phyloP scores from a whole-genome alignment of 2,888 invertebrate species.

The Drosophila pegasa region DNA sequence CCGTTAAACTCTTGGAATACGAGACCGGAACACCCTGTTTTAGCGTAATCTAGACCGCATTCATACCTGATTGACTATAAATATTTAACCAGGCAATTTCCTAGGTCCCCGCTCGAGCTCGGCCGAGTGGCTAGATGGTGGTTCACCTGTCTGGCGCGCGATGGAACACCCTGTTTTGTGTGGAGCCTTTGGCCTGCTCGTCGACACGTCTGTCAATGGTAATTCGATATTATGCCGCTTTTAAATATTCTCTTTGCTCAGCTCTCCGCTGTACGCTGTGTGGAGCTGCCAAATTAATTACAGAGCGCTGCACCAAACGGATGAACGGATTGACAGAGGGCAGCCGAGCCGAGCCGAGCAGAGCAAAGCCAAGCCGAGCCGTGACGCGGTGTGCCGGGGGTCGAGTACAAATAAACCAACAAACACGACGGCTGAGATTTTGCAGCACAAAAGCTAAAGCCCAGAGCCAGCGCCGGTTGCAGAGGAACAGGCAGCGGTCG shows the following conservation, averaged over 20 bases:
- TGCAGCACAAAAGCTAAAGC: constrained; percentile 33
- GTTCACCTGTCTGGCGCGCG: constrained; percentile 6
- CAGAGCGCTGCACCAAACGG: constrained; percentile 72
- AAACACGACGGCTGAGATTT: constrained; percentile 44
- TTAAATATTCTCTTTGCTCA: constrained; percentile 69
- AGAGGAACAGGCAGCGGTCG: not conserved
- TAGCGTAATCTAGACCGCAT: not conserved
- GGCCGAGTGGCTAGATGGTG: not conserved
- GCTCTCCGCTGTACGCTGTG: constrained; percentile 24
- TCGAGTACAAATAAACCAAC: constrained; percentile 26
- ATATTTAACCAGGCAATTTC: not conserved
- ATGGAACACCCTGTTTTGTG: constrained; percentile 29
- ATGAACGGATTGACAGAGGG: constrained; percentile 46
- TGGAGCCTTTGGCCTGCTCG: constrained; percentile 22
- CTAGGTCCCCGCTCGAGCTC: not conserved
- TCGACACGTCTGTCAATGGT: constrained; percentile 60
- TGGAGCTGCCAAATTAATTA: constrained; percentile 75
- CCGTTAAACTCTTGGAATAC: not conserved
- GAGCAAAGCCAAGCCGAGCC: not conserved
- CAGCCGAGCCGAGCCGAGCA: not conserved
- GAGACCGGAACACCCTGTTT: not conserved
- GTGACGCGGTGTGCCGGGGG: not conserved
- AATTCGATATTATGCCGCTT: constrained; percentile 71
- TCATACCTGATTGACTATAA: constrained; percentile 1
- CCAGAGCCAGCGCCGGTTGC: constrained; percentile 12